Conservation (phyloP, 2,888 invertebrate genomes). For the Limulus polyphemus region DNA sequence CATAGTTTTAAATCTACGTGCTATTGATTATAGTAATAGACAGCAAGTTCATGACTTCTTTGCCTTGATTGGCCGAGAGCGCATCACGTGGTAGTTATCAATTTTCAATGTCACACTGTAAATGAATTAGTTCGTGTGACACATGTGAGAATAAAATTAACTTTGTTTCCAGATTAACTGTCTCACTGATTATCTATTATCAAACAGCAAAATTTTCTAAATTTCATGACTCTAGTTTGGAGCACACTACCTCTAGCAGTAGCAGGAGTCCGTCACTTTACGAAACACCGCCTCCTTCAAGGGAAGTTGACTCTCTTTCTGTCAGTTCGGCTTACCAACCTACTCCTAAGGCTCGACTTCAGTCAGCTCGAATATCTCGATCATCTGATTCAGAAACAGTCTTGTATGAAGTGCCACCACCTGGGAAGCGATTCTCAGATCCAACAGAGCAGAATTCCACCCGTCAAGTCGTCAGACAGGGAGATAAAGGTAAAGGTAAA, state of each 20-base stretch:
- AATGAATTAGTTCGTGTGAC: no score
- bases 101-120: no score
- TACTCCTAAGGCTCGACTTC: neutral
- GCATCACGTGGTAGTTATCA: no score
- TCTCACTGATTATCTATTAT: neutral
- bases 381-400: neutral
- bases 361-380: neutral
- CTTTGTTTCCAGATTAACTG: no score
- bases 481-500: no score
- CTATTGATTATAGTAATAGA: no score
- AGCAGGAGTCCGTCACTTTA: slow-evolving; percentile 21
- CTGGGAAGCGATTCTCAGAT: neutral
- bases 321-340: neutral
- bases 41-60: no score
- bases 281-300: slow-evolving; percentile 19
- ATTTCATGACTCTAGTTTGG: slow-evolving; percentile 20
- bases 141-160: no score
- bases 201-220: slow-evolving; percentile 11
- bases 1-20: no score
- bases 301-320: neutral
- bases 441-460: neutral
- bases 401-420: neutral
- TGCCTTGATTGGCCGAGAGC: no score
- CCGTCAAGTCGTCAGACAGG: no score
- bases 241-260: slow-evolving; percentile 15